Evolutionary conservation across 2,888 invertebrate species (phyloP).

Genomic region (Ichneumoninae sp.): DNA sequence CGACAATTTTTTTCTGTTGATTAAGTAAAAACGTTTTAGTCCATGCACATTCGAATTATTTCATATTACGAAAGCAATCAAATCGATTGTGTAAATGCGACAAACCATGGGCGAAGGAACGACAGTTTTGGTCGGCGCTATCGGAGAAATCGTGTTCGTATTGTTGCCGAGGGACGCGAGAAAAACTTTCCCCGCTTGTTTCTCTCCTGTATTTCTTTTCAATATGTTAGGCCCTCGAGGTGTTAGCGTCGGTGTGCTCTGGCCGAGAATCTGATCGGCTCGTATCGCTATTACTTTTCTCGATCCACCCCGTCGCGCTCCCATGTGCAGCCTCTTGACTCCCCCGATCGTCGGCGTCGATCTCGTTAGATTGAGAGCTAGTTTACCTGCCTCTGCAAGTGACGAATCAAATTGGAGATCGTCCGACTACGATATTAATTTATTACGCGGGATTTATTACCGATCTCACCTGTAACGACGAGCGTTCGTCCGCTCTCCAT

Average conservation of each 20-base stretch:
- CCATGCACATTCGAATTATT: slow-evolving; percentile 37
- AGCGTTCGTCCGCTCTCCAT: slow-evolving; percentile 94
- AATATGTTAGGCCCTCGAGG: slow-evolving; percentile 82
- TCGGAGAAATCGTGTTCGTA: slow-evolving; percentile 72
- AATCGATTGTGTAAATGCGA: not conserved
- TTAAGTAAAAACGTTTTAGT: slow-evolving; percentile 18
- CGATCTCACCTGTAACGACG: slow-evolving; percentile 89
- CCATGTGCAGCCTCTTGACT: slow-evolving; percentile 81
- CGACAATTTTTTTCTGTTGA: slow-evolving; percentile 75
- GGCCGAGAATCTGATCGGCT: slow-evolving; percentile 85
- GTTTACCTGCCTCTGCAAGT: slow-evolving; percentile 89
- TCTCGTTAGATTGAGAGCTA: slow-evolving; percentile 88
- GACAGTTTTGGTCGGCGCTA: slow-evolving; percentile 76
- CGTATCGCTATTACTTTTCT: slow-evolving; percentile 86
- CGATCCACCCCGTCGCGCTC: slow-evolving; percentile 78
- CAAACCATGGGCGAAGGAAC: slow-evolving; percentile 73
- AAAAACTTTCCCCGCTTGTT: slow-evolving; percentile 78
- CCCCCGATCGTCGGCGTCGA: slow-evolving; percentile 78
- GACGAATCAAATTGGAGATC: not conserved
- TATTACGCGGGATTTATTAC: not conserved
- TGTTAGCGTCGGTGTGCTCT: slow-evolving; percentile 73
- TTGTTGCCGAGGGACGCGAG: slow-evolving; percentile 78
- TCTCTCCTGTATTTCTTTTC: slow-evolving; percentile 77
- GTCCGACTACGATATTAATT: not conserved
- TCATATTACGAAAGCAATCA: not conserved